Base-by-base conservation (phyloP, 1,140 invertebrate species). In the Nasonia longicornis region DNA sequence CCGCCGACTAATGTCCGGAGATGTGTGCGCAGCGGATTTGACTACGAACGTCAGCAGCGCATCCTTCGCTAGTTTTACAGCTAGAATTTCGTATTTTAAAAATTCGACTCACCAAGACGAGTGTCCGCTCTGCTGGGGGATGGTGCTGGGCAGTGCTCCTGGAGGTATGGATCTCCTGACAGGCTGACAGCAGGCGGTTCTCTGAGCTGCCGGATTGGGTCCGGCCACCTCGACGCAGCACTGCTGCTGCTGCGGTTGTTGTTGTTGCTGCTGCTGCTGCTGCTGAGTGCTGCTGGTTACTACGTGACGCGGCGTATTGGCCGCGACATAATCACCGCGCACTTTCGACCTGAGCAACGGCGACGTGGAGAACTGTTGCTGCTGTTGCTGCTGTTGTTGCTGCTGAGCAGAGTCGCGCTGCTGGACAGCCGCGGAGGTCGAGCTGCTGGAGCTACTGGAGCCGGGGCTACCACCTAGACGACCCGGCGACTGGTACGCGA, bases 61-160 rank as follows among this genome's bases (percentile, higher is more conserved):
- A 48, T 48, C 10, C 42, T 45, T 8, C 42, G 42, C 12, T 35
- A 8, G 6, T 8, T 42, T 42, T 42, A 42, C 38, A 11, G 10
- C 10, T 42, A 42, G 6, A 42, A 42, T 42, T 42, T 42, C 38
- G 38, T 42, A 8, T 42, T 42, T 42, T 1, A 42, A 42, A 42
- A 58, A 58, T n/a, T 58, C 16, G 12, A 93, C 93, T 93, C 85
- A 94, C 94, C 94, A 94, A 14, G 89, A 93, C 86, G 89, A 92
- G 88, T 87, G 93, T 87, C 85, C 91, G 85, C 84, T 38, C 20
- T 83, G 78, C 22, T 91, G 86, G 84, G 92, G 86, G 91, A 93
- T 87, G 2, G 76, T 83, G n/a, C n/a, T n/a, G 83, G 93, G 89
- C 87, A 93, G 66, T 85, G 92, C 82, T 85, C 92, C 89, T 86